A percentile compares a stretch with the other conserved stretches of the same genome.
Conservation (phyloP, 1,140 invertebrate species). For the Ceratina japonica region DNA sequence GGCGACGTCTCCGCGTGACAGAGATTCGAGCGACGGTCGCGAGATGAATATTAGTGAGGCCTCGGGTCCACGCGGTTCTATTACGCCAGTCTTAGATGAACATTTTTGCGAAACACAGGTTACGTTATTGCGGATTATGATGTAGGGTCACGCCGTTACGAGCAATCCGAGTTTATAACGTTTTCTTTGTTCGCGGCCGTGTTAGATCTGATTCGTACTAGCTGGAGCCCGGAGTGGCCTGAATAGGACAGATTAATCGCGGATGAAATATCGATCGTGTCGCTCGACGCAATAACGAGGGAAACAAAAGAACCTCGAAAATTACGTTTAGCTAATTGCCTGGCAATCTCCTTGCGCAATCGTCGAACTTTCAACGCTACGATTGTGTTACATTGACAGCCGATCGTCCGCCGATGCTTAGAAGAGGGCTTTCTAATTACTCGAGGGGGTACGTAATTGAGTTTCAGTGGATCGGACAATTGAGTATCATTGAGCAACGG, state of each 20-base stretch:
- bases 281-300: not conserved
- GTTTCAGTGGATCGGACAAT: not conserved
- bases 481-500: not conserved
- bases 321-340: conserved; percentile 50
- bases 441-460: not conserved
- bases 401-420: conserved; percentile 10
- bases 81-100: not conserved
- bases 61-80: conserved; percentile 19
- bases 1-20: conserved; percentile 44
- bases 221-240: not conserved
- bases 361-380: conserved; percentile 1
- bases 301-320: conserved; percentile 23
- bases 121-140: not conserved
- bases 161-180: not conserved
- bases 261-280: conserved; percentile 40
- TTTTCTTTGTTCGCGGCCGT: too few species aligned
- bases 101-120: conserved; percentile 13
- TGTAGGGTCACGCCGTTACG: not conserved
- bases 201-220: not conserved
- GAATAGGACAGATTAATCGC: not conserved
- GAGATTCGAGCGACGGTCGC: conserved; percentile 38
- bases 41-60: conserved; percentile 14
- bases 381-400: conserved; percentile 20
- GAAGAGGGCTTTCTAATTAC: conserved; percentile 25
- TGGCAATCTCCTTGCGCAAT: conserved; percentile 43